Percentiles rank a stretch among this genome's conserved stretches.
phyloP scores from a whole-genome alignment of 1,140 invertebrate genomes.

The Drosophila rufa region DNA sequence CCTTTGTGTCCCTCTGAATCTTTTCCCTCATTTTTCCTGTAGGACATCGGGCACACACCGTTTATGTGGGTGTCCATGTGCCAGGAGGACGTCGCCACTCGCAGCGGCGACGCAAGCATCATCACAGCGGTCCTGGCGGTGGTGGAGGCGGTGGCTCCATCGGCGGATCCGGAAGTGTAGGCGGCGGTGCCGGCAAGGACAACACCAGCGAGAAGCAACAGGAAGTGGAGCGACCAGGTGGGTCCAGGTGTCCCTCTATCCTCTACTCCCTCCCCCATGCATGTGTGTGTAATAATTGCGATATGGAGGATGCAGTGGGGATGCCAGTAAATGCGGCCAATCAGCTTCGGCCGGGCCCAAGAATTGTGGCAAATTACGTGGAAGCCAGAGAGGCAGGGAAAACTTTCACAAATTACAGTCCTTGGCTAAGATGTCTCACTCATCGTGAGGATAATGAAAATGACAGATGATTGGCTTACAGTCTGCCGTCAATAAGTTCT shows the following conservation, averaged over 20 bases:
- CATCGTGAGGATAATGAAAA: slow-evolving; percentile 29
- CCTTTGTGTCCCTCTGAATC: slow-evolving; percentile 5
- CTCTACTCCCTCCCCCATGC: not conserved
- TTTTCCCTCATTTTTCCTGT: slow-evolving; percentile 57
- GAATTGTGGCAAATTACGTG: slow-evolving; percentile 53
- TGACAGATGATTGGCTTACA: slow-evolving; percentile 33
- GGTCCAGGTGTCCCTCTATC: slow-evolving; percentile 36
- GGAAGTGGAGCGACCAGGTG: slow-evolving; percentile 81
- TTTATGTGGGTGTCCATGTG: slow-evolving; percentile 95
- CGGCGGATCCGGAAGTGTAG: slow-evolving; percentile 35
- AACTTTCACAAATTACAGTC: slow-evolving; percentile 42
- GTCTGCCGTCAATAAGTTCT: slow-evolving; percentile 16
- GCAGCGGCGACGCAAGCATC: slow-evolving; percentile 91
- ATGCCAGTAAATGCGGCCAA: slow-evolving; percentile 38
- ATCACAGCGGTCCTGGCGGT: slow-evolving; percentile 86
- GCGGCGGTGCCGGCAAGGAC: slow-evolving; percentile 56
- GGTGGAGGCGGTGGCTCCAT: slow-evolving; percentile 27
- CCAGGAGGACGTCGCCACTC: slow-evolving; percentile 91
- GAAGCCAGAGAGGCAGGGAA: slow-evolving; percentile 6
- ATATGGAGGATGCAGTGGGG: not conserved
- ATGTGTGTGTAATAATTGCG: slow-evolving; percentile 36
- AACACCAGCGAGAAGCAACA: slow-evolving; percentile 71
- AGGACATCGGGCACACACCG: slow-evolving; percentile 95
- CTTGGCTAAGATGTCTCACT: not conserved
- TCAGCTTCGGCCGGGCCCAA: slow-evolving; percentile 43